A percentile compares a stretch with the other conserved stretches of the same genome.
These are phyloP conservation scores for Sweltsa coloradensis DNA, from an alignment of 1,140 invertebrate genomes.

Conservation along the genomic window DNA sequence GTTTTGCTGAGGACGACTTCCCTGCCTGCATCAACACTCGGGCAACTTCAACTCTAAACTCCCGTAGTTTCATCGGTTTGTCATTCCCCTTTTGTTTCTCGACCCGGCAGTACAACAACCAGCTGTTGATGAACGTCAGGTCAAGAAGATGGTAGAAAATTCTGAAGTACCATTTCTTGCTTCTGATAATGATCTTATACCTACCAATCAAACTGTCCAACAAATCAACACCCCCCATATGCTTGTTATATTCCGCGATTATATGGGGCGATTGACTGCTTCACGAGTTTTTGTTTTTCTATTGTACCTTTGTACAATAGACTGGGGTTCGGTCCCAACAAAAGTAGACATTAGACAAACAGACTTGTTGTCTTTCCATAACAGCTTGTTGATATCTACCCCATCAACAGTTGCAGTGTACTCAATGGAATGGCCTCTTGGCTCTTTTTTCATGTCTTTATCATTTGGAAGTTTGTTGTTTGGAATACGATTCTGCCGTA, in stretches of 20 bases:
- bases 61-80: conserved; percentile 20
- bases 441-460: not conserved
- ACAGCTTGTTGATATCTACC: not conserved
- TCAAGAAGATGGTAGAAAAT: conserved; percentile 33
- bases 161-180: conserved; percentile 29
- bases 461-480: not conserved
- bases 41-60: conserved; percentile 20
- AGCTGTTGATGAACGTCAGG: conserved; percentile 22
- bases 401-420: not conserved
- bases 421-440: not conserved
- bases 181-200: conserved; percentile 30
- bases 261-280: conserved; percentile 26
- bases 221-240: conserved; percentile 35
- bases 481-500: not conserved
- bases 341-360: not conserved
- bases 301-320: not conserved
- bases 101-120: conserved; percentile 17
- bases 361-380: conserved; percentile 3
- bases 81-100: conserved; percentile 4
- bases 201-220: conserved; percentile 29
- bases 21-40: not conserved
- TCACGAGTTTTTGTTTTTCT: not conserved
- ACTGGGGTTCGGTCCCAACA: not conserved
- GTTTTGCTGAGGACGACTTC: not conserved
- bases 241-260: conserved; percentile 31